Conservation (phyloP, 1,140 invertebrate species). For the Latrodectus geometricus region DNA sequence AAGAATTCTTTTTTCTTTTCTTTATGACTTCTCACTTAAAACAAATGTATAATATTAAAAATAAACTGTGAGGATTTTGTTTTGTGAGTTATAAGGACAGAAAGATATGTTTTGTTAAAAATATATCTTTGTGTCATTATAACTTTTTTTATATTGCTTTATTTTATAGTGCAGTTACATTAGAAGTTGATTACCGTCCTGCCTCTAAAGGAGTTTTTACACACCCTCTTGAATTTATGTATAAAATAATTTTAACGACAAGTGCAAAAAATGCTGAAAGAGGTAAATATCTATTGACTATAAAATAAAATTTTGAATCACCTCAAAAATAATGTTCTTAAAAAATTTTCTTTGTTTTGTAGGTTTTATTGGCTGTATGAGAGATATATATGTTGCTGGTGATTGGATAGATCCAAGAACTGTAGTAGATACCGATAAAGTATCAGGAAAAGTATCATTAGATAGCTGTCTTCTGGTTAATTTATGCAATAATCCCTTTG, state of each 20-base stretch:
- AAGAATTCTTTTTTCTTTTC: neutral
- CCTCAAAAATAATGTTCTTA: neutral
- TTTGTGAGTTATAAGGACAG: neutral
- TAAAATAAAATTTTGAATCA: neutral
- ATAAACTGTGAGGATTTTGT: too few species aligned
- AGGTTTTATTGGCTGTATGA: slow-evolving; percentile 90
- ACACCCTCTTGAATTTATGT: slow-evolving; percentile 46
- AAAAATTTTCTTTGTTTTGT: slow-evolving; percentile 22
- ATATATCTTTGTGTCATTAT: neutral
- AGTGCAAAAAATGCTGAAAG: slow-evolving; percentile 52
- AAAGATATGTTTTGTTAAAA: neutral
- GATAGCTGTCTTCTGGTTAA: slow-evolving; percentile 92
- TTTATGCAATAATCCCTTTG: slow-evolving; percentile 87
- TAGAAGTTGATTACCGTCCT: slow-evolving; percentile 52
- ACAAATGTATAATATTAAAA: neutral
- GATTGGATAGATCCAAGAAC: slow-evolving; percentile 79
- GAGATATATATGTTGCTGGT: slow-evolving; percentile 86
- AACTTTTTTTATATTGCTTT: slow-evolving; percentile 12
- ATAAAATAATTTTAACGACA: slow-evolving; percentile 52
- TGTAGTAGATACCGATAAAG: slow-evolving; percentile 74
- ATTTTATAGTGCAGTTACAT: slow-evolving; percentile 44
- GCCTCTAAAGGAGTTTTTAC: slow-evolving; percentile 32
- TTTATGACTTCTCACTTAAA: neutral
- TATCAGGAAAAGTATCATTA: slow-evolving; percentile 86
- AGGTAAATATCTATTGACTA: slow-evolving; percentile 11